Evolutionary conservation across 2,113 vertebrate species (phyloP), one percentile per base, ranked within the genome.

Genomic region (Ibidorhyncha struthersii): DNA sequence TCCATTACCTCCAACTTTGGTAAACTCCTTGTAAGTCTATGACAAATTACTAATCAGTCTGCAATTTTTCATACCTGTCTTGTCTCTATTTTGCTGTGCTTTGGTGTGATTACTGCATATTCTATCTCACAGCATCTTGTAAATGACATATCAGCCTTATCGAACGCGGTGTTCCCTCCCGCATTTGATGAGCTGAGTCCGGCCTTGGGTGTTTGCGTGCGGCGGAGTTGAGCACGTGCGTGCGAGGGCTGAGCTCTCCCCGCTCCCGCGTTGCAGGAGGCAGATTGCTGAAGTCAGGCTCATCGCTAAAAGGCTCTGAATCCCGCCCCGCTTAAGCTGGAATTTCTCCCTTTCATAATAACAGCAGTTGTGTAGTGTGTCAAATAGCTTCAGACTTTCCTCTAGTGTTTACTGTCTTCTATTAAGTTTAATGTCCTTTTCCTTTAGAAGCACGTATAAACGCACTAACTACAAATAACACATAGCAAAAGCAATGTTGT

Each of bases 51-150:
- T 86, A 69, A 66, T 76, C 82, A 49, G 58, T 6, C 50, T 19
- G 53, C 41, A n/a, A 74, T 88, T 92, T 94, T 77, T 88, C 93
- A 74, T 74, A 47, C 34, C 77, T 69, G 49, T 43, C 89, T n/a
- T 55, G 40, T 63, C 63, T 91, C 86, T 95, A 84, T 59, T 76
- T 58, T 79, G 84, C 14, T 41, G 27, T 78, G 89, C 91, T 71
- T 84, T 72, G 59, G 45, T 65, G 73, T 93, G 96, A 91, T 96
- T 91, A 38, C 89, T 17, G 40, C 43, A 45, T 55, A 50, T 88
- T 82, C 78, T 78, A 32, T 50, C 82, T 91, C 82, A 19, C 90
- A 73, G 94, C 85, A 43, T n/a, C 91, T 55, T 80, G 86, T 67
- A 90, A 91, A 95, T 82, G 91, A 84, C 95, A 58, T 30, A 32